phyloP scores from a whole-genome alignment of 2,797 vertebrate species.

The Amazonetta brasiliensis region DNA sequence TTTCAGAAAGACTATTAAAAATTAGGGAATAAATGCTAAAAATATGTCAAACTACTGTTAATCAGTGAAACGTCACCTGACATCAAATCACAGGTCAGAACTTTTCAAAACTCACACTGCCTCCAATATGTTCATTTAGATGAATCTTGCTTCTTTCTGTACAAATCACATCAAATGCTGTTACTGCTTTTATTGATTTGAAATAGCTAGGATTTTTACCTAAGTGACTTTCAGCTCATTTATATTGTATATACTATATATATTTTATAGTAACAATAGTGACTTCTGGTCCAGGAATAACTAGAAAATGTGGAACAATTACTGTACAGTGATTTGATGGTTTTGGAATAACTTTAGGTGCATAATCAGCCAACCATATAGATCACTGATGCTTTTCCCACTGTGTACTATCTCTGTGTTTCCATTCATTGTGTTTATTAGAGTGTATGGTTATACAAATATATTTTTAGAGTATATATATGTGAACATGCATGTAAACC shows the following conservation, averaged over 20 bases:
- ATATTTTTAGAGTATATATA: neutral
- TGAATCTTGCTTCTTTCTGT: neutral
- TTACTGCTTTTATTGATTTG: neutral
- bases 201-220: neutral
- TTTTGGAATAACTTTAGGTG: neutral
- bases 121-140: neutral
- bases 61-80: neutral
- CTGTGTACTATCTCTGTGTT: neutral
- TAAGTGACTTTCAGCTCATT: neutral
- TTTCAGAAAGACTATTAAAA: neutral
- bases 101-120: neutral
- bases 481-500: neutral
- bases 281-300: neutral
- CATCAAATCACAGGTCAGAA: neutral
- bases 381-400: neutral
- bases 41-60: neutral
- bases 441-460: neutral
- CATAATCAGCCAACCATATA: neutral
- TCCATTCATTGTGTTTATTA: neutral
- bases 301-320: neutral
- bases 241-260: neutral
- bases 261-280: neutral
- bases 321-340: neutral
- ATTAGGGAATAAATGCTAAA: neutral
- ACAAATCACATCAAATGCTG: neutral